phyloP scores from a whole-genome alignment of 2,888 invertebrate genomes.

The Hylaea fasciaria region DNA sequence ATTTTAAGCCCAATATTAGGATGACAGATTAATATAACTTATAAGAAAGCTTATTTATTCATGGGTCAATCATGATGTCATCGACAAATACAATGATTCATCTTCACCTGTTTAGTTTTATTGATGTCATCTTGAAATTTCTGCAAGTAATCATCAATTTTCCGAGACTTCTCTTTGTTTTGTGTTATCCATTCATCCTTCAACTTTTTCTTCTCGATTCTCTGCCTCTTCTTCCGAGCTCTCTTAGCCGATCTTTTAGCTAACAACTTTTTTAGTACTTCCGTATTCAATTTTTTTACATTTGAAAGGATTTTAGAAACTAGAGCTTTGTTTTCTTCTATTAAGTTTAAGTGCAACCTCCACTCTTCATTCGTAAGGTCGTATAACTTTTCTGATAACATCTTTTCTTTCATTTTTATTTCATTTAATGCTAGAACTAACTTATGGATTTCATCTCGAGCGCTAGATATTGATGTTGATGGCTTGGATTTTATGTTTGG shows the following conservation, averaged over 20 bases:
- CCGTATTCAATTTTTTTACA: slow-evolving; percentile 71
- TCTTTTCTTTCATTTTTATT: slow-evolving; percentile 62
- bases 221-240: slow-evolving; percentile 73
- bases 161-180: slow-evolving; percentile 81
- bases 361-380: slow-evolving; percentile 83
- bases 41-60: no score
- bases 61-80: no score
- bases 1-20: no score
- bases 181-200: slow-evolving; percentile 69
- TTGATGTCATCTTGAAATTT: slow-evolving; percentile 86
- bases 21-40: no score
- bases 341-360: slow-evolving; percentile 77
- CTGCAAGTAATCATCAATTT: slow-evolving; percentile 88
- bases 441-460: slow-evolving; percentile 52
- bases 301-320: slow-evolving; percentile 70
- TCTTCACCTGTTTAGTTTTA: slow-evolving; percentile 83
- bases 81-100: no score
- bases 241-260: slow-evolving; percentile 78
- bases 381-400: slow-evolving; percentile 72
- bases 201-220: slow-evolving; percentile 61
- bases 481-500: slow-evolving; percentile 23
- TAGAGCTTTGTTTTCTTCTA: slow-evolving; percentile 76
- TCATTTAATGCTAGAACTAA: slow-evolving; percentile 53
- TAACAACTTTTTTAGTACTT: slow-evolving; percentile 69
- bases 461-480: slow-evolving; percentile 52